Evolutionary conservation across 2,888 invertebrate genomes (phyloP), one percentile per base, ranked within the genome.

Genomic region (Ophioninae sp.): DNA sequence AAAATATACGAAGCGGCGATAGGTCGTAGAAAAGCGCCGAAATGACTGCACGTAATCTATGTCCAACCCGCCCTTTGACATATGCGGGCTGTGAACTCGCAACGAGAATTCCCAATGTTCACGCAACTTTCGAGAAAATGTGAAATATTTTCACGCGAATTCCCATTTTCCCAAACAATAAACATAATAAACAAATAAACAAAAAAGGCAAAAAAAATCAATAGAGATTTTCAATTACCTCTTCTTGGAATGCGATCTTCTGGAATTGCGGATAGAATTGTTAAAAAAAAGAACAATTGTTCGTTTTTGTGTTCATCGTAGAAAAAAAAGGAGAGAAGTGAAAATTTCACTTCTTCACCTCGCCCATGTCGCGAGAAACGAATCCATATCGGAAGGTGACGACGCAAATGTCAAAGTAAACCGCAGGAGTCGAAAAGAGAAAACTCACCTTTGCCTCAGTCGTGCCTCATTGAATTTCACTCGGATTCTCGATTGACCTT

Each of bases 391-490:
- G 39, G 3, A 23, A 10, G 30, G 58, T 9, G n/a, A 51, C 56
- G 58, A 56, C n/a, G 69, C 2, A 44, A 64, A 71, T 6, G 20
- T 64, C 22, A 58, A 64, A 20, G 0, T 7, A 20, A 58, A 30
- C 22, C 22, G 56, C 1, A 30, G 41, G 41, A 67, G 20, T 13
- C 6, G 20, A 58, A 22, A 61, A 30, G 17, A 9, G 13, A 6
- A 17, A 56, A 87, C 87, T 85, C 80, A 87, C 87, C 84, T 73
- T 81, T 73, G 23, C 67, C 81, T 71, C 72, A 84, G 81, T 65
- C n/a, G 75, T 73, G 1, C 63, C 71, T 86, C 85, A 87, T 87
- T 79, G 80, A 85, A 23, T 41, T 73, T 63, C 51, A 51, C 51
- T 3, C 51, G 17, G 51, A 51, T 51, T 51, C 51, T 51, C 6